A percentile compares a stretch with the other conserved stretches of the same genome.
These are phyloP conservation scores for Solen grandis DNA, from an alignment of 1,140 invertebrate species.

Conservation along the genomic window DNA sequence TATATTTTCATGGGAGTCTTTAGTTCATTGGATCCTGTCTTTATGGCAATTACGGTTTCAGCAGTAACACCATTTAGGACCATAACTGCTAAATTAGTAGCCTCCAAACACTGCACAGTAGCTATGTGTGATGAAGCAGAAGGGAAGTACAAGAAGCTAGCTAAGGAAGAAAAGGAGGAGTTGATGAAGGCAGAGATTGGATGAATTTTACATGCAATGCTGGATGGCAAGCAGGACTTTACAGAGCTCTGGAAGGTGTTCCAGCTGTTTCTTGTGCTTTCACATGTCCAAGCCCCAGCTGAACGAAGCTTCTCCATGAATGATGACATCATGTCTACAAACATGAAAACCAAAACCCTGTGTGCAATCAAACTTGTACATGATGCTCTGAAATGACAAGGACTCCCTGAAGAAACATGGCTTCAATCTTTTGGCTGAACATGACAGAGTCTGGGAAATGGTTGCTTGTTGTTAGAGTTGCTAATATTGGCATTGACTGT, in stretches of 20 bases:
- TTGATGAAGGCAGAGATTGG: neutral
- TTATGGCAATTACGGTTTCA: neutral
- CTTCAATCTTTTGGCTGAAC: too few species aligned
- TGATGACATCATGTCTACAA: neutral
- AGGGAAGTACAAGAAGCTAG: neutral
- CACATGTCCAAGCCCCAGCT: constrained; percentile 6
- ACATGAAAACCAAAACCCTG: neutral
- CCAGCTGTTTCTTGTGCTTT: neutral
- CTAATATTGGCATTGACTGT: too few species aligned
- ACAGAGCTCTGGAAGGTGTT: neutral
- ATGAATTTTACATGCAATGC: constrained; percentile 6
- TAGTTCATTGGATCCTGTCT: neutral
- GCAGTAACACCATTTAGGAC: neutral
- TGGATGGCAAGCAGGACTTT: neutral
- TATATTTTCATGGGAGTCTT: neutral
- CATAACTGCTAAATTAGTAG: neutral
- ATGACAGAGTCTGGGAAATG: too few species aligned
- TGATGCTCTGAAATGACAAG: neutral
- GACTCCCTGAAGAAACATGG: too few species aligned
- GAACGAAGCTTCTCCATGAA: too few species aligned
- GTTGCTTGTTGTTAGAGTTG: too few species aligned
- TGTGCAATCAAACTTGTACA: neutral
- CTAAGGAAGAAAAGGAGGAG: neutral
- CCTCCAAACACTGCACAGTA: neutral
- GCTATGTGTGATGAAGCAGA: constrained; percentile 5